Evolutionary conservation across 1,140 invertebrate species (phyloP), one percentile per base, ranked within the genome.

Genomic region (Diorhabda elongata): DNA sequence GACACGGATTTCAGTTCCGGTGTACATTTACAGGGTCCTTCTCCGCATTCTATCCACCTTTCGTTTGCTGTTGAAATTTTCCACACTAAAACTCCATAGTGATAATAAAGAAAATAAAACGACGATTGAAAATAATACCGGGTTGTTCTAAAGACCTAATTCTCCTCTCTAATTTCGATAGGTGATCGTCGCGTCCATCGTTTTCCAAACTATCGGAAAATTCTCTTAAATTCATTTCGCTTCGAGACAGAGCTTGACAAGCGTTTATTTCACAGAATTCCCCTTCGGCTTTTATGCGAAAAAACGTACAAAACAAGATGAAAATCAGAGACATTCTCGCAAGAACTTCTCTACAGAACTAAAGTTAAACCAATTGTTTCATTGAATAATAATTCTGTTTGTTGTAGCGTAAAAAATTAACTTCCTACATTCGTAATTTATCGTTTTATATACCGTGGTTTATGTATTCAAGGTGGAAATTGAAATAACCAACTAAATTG

Each of bases 81-180:
- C 91, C 91, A 93, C 57, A 90, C 89, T 88, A 75, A 59, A 77
- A 72, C 43, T 26, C 26, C 26, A 26, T 26, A 26, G 26, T 26
- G 26, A 26, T 26, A 26, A 26, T 26, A 26, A 26, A 1, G 47
- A 52, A 52, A 52, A 52, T 52, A 8, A 52, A 3, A n/a, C 3
- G 2, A 52, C 6, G n/a, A 52, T 6, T 52, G 9, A 52, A 52
- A 52, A 52, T 52, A 52, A 8, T 80, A 87, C 89, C 84, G 68
- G 90, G 87, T 79, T 92, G 89, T 81, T 92, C 91, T 69, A 92
- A 86, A 1, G 90, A 89, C 69, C 88, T 81, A 6, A 92, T 76
- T 64, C 90, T 81, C 67, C 88, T 84, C 72, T 92, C 90, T 26
- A 92, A 80, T 68, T 87, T 79, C 8, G 69, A 45, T 7, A 79